Evolutionary conservation across 2,888 invertebrate species (phyloP), one percentile per base, ranked within the genome.

Genomic region (Exocentrus adspersus): DNA sequence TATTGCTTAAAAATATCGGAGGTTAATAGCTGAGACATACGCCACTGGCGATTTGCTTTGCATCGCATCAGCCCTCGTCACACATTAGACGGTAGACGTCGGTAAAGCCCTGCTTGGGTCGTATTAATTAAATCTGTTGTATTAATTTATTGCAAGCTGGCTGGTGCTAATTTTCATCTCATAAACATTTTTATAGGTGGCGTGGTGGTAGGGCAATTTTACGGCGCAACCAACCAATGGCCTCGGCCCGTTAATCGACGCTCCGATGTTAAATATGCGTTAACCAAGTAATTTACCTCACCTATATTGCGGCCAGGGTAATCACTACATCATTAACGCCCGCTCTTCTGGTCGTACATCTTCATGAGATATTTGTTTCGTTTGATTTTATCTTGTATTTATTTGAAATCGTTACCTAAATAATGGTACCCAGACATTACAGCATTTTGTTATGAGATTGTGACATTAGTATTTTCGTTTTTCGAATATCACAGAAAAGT

Each of bases 71-170:
- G 54, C 62, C 63, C 63, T 66, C 65, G 67, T 71, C 70, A 74
- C 67, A 72, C 67, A 72, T 72, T 67, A 71, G 70, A 70, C 68
- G 72, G 65, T 69, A 54, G 62, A 48, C 67, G 64, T 62, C 73
- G 70, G 72, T 73, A 74, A 74, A 74, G 65, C 64, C 66, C 57
- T 54, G 65, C 67, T 51, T 53, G 69, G 69, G 65, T 70, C 58
- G 75, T 73, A 79, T 80, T 81, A 81, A 81, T 81, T 80, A 81
- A 81, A 80, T 79, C 80, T 77, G 78, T 79, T 79, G 75, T 78
- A 80, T 78, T 80, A 80, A 81, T 81, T 81, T 80, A 81, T 79
- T 70, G 77, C 79, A 74, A 77, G 77, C 77, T 74, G 76, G 77
- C 77, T 74, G 76, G 79, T 75, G 77, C 77, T 78, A 80, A 80